Conservation (phyloP, 2,888 invertebrate species). For the Philonicus albiceps region DNA sequence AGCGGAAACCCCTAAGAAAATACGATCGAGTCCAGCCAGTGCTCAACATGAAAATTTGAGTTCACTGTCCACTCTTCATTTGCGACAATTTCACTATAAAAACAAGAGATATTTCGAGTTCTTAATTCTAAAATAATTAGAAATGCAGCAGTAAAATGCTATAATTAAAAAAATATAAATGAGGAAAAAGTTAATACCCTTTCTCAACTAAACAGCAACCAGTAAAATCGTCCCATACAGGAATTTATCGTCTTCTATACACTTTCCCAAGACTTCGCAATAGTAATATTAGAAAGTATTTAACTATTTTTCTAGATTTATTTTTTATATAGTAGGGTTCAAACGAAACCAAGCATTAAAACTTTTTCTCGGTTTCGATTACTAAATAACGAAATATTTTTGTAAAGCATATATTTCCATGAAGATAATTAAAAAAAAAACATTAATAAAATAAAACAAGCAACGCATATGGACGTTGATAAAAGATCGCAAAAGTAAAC, state of each 20-base stretch:
- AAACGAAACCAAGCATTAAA: neutral
- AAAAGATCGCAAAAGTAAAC: neutral
- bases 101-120: neutral
- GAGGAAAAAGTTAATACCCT: neutral
- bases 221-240: neutral
- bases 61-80: no score
- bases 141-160: neutral
- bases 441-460: neutral
- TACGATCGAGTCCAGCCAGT: neutral
- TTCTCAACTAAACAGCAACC: neutral
- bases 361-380: neutral
- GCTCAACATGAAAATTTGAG: no score
- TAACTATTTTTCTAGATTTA: neutral
- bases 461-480: neutral
- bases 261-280: neutral
- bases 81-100: no score
- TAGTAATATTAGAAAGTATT: neutral
- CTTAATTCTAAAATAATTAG: neutral
- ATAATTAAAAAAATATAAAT: neutral
- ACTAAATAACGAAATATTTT: neutral
- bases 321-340: neutral
- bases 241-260: neutral
- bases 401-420: neutral
- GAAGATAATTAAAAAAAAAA: neutral
- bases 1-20: neutral